phyloP scores from a whole-genome alignment of 2,113 vertebrate genomes.

The Mystacornis crossleyi region DNA sequence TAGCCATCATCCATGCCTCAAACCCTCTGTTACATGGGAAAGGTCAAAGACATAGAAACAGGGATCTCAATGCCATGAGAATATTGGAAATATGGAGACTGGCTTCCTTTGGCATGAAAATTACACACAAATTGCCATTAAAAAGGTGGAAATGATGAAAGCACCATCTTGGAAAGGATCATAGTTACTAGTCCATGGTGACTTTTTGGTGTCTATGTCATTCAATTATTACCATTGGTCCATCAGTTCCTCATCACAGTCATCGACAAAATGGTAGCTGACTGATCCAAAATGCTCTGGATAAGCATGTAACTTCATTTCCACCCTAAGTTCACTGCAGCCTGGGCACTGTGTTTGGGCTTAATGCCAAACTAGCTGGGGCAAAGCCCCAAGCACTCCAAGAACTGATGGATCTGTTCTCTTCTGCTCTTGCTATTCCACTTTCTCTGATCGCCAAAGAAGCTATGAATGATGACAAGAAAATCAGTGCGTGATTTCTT shows the following conservation, averaged over 20 bases:
- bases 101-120: neutral
- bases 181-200: neutral
- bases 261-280: neutral
- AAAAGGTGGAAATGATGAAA: neutral
- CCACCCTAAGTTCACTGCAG: neutral
- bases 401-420: neutral
- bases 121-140: neutral
- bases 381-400: neutral
- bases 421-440: neutral
- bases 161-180: neutral
- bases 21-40: neutral
- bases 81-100: neutral
- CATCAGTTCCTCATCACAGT: neutral
- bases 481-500: neutral
- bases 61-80: neutral
- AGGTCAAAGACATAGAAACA: neutral
- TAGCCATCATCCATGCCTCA: neutral
- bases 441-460: neutral
- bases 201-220: neutral
- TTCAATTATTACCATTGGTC: neutral
- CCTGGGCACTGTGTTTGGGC: neutral
- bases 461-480: neutral
- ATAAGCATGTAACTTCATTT: neutral
- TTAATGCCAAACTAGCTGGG: neutral
- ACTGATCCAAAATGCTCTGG: neutral